Conservation (phyloP, 2,113 vertebrate genomes). For the Dipodomys spectabilis region DNA sequence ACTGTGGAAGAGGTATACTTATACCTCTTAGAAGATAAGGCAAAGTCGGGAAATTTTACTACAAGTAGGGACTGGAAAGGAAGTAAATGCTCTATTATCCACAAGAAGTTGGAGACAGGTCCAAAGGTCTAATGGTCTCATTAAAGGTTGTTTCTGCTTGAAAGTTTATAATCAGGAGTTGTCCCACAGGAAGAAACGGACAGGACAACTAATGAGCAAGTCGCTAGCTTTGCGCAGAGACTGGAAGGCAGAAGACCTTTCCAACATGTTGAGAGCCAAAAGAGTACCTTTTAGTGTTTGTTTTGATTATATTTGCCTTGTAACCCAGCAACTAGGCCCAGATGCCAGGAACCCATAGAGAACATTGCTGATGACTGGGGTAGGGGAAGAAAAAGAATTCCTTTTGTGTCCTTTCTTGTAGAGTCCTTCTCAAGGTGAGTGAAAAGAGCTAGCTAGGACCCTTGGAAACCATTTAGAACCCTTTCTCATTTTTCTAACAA, state of each 20-base stretch:
- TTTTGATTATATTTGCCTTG: slow-evolving; percentile 83
- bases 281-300: slow-evolving; percentile 83
- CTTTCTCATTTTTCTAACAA: slow-evolving; percentile 67
- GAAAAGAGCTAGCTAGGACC: slow-evolving; percentile 57
- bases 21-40: slow-evolving; percentile 2
- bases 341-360: slow-evolving; percentile 78
- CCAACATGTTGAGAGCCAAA: slow-evolving; percentile 76
- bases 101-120: slow-evolving; percentile 71
- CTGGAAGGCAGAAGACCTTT: slow-evolving; percentile 80
- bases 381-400: slow-evolving; percentile 71
- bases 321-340: slow-evolving; percentile 82
- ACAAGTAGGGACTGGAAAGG: slow-evolving; percentile 12
- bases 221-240: slow-evolving; percentile 49
- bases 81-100: slow-evolving; percentile 38
- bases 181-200: slow-evolving; percentile 60
- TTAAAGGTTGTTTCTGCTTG: slow-evolving; percentile 47
- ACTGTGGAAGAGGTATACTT: not conserved
- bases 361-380: slow-evolving; percentile 70
- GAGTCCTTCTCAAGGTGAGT: slow-evolving; percentile 77
- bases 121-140: slow-evolving; percentile 66
- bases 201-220: slow-evolving; percentile 59
- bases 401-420: slow-evolving; percentile 75
- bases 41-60: not conserved
- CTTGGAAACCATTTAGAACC: slow-evolving; percentile 61
- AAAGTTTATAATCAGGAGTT: slow-evolving; percentile 57